Conservation (phyloP, 1,140 invertebrate genomes). For the Pseudomyrmex concolor region DNA sequence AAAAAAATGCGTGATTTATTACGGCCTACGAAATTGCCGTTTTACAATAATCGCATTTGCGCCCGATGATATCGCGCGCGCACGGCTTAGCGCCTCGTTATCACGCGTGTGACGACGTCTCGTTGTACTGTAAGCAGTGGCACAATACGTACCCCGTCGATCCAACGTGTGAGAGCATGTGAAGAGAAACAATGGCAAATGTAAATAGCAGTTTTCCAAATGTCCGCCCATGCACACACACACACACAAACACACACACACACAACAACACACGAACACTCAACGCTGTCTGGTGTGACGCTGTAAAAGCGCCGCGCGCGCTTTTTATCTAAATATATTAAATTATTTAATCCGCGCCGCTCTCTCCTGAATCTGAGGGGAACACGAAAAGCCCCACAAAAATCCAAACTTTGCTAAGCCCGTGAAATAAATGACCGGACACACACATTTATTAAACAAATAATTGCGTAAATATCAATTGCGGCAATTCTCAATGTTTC, state of each 20-base stretch:
- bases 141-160: constrained; percentile 64
- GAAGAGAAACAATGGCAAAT: constrained; percentile 34
- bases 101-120: background rate
- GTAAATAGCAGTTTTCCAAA: constrained; percentile 18
- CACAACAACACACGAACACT: constrained; percentile 24
- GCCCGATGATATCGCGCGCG: constrained; percentile 20
- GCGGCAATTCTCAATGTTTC: too few species aligned
- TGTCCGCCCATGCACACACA: constrained; percentile 30
- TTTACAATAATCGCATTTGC: constrained; percentile 26
- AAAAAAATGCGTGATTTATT: constrained; percentile 10
- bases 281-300: constrained; percentile 9
- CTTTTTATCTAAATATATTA: background rate
- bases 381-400: background rate
- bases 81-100: constrained; percentile 8
- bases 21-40: background rate
- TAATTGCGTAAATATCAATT: too few species aligned
- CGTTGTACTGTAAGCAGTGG: background rate
- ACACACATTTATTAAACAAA: too few species aligned
- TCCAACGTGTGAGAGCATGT: constrained; percentile 51
- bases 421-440: background rate
- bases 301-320: background rate
- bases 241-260: constrained; percentile 13
- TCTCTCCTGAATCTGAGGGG: background rate
- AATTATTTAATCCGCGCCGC: background rate
- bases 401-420: background rate